Conservation (phyloP, 2,888 invertebrate genomes). For the Gryllus longicercus region DNA sequence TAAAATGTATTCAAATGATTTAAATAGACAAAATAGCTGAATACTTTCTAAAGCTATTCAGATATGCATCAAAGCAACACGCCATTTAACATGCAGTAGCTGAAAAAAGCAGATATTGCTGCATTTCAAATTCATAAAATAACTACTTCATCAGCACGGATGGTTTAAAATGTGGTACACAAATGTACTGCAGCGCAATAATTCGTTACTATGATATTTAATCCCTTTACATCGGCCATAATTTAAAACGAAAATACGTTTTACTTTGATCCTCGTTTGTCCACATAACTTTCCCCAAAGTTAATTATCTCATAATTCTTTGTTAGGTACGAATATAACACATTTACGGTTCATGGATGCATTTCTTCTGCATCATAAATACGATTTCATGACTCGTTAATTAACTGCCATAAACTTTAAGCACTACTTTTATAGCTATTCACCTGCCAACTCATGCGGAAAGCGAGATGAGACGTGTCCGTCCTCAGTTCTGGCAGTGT, state of each 20-base stretch:
- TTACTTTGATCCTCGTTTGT: constrained; percentile 1
- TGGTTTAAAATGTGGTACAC: no score
- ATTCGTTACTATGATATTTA: neutral
- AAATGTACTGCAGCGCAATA: neutral
- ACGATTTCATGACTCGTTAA: neutral
- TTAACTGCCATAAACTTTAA: neutral
- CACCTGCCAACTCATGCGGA: neutral
- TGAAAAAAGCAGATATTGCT: no score
- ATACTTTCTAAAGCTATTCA: no score
- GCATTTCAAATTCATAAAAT: no score
- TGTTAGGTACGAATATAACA: neutral
- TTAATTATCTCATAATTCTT: constrained; percentile 17
- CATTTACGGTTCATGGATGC: neutral
- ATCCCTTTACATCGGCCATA: neutral
- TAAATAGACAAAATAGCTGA: no score
- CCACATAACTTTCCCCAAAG: neutral
- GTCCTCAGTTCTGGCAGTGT: no score
- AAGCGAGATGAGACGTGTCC: no score
- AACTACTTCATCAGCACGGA: no score
- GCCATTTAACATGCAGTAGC: no score
- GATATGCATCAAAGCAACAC: no score
- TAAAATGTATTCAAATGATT: no score
- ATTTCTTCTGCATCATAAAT: constrained; percentile 1
- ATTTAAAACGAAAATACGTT: constrained; percentile 1
- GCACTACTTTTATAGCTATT: neutral